phyloP scores from a whole-genome alignment of 2,113 vertebrate species.

The Opisthocomus hoazin region DNA sequence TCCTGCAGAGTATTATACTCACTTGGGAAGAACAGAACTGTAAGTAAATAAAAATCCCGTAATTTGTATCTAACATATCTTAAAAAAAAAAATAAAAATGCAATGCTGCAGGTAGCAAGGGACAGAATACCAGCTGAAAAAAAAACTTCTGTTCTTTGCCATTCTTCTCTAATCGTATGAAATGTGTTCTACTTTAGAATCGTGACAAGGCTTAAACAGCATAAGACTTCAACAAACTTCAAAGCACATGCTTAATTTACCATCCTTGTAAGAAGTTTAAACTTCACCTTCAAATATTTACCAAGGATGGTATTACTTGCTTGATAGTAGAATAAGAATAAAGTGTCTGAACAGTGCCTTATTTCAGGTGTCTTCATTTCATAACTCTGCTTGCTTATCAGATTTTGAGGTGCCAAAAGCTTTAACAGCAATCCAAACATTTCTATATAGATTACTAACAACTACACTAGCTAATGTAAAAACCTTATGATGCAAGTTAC shows the following conservation, averaged over 20 bases:
- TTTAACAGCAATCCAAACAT: not conserved
- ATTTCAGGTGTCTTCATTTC: not conserved
- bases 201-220: slow-evolving; percentile 32
- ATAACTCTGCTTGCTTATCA: not conserved
- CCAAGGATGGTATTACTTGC: not conserved
- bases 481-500: not conserved
- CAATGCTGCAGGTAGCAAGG: not conserved
- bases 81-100: not conserved
- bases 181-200: slow-evolving; percentile 15
- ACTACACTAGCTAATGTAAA: not conserved
- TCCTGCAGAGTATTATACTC: not conserved
- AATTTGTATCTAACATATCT: not conserved
- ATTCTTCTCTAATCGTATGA: not conserved
- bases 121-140: not conserved
- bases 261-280: not conserved
- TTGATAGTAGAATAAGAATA: not conserved
- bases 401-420: not conserved
- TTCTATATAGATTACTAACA: not conserved
- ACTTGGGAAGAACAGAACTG: slow-evolving; percentile 24
- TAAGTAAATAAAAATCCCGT: slow-evolving; percentile 40
- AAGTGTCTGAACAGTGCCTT: not conserved
- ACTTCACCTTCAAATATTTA: not conserved
- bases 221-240: slow-evolving; percentile 33
- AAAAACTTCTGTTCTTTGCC: not conserved
- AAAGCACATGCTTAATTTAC: slow-evolving; percentile 3